Evolutionary conservation across 2,888 invertebrate species (phyloP).

Genomic region (Leucania comma): DNA sequence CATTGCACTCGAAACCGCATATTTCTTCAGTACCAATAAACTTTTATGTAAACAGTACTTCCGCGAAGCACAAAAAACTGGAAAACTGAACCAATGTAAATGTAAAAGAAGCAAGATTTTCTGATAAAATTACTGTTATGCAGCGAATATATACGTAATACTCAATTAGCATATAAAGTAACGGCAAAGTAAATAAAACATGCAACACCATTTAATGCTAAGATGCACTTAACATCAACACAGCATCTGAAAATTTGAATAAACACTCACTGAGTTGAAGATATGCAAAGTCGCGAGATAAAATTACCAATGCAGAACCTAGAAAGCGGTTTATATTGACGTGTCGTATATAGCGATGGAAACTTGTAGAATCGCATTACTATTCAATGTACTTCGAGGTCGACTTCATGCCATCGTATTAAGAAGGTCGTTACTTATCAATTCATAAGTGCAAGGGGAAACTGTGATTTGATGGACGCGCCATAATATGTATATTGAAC

Average conservation of each 20-base stretch:
- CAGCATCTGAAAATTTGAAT: slow-evolving; percentile 20
- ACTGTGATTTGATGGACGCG: slow-evolving; percentile 42
- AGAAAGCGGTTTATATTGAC: slow-evolving; percentile 56
- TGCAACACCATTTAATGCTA: slow-evolving; percentile 18
- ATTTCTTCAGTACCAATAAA: slow-evolving; percentile 11
- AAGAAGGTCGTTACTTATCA: slow-evolving; percentile 74
- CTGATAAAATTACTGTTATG: slow-evolving; percentile 29
- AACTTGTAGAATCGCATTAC: slow-evolving; percentile 68
- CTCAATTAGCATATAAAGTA: slow-evolving; percentile 3
- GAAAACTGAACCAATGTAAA: slow-evolving; percentile 1
- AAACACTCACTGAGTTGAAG: slow-evolving; percentile 25
- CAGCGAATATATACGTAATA: slow-evolving; percentile 21
- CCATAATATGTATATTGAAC: slow-evolving; percentile 17
- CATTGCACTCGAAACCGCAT: slow-evolving; percentile 67
- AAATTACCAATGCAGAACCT: slow-evolving; percentile 52
- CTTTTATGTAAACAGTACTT: slow-evolving; percentile 30
- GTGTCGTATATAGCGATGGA: slow-evolving; percentile 68
- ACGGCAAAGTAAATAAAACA: slow-evolving; percentile 31
- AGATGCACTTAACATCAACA: slow-evolving; percentile 22
- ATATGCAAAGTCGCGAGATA: slow-evolving; percentile 49
- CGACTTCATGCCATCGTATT: slow-evolving; percentile 68
- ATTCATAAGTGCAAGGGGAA: slow-evolving; percentile 68
- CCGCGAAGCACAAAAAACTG: slow-evolving; percentile 5
- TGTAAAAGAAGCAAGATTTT: slow-evolving; percentile 15
- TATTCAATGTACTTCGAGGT: slow-evolving; percentile 74